Percentiles rank a stretch among this genome's conserved stretches.
phyloP scores from a whole-genome alignment of 2,797 vertebrate species.

The Pelochelys cantorii region DNA sequence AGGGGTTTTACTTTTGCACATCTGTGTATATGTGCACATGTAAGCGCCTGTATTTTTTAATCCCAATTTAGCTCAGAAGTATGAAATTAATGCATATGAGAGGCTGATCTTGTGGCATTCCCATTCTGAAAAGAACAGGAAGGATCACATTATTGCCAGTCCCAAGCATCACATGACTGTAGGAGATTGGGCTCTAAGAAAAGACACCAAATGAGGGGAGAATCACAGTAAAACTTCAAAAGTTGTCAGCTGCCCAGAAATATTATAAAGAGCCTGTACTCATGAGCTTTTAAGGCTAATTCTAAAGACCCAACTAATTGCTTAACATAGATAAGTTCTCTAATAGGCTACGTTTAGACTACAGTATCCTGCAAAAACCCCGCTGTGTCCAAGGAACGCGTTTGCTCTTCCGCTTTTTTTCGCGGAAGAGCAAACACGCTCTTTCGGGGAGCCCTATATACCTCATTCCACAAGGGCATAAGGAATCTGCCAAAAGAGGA shows the following conservation, averaged over 20 bases:
- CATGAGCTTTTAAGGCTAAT: neutral
- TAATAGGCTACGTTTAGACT: no score
- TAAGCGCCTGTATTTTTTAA: neutral
- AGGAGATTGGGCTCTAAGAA: neutral
- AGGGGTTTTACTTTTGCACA: neutral
- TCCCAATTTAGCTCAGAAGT: neutral
- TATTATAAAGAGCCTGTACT: neutral
- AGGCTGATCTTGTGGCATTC: neutral
- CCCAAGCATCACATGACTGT: neutral
- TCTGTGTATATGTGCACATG: fast-evolving
- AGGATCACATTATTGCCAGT: neutral
- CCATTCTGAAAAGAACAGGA: neutral
- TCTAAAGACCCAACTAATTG: neutral
- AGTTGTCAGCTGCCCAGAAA: neutral
- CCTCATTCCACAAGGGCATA: no score
- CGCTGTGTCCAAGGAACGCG: no score
- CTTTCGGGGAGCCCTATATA: no score
- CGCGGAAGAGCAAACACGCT: no score
- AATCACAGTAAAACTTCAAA: neutral
- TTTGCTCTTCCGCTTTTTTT: no score
- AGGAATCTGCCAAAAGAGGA: no score
- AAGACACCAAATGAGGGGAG: neutral
- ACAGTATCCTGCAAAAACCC: no score
- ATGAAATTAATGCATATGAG: neutral
- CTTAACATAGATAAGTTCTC: neutral